phyloP scores from a whole-genome alignment of 1,140 invertebrate species.

The Drosophila orosa region DNA sequence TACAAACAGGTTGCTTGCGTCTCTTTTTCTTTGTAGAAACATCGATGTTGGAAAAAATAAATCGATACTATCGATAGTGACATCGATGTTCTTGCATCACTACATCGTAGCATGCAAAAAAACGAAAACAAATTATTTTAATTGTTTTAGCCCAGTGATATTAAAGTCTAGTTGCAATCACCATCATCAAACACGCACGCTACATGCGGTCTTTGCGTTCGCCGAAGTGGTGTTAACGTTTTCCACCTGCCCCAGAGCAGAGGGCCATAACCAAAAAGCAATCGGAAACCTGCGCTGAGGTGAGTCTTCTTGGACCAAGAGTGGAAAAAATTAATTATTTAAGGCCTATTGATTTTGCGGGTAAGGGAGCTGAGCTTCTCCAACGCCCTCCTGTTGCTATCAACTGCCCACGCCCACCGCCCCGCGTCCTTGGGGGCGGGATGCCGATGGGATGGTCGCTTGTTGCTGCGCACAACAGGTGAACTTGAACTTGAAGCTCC shows the following conservation, averaged over 20 bases:
- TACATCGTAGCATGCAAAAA: conserved; percentile 14
- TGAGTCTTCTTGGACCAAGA: conserved; percentile 9
- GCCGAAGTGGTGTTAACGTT: neutral
- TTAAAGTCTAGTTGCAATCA: neutral
- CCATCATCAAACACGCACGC: neutral
- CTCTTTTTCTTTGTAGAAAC: no score
- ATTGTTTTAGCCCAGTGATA: conserved; percentile 1
- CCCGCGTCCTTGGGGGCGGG: neutral
- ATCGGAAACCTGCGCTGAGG: conserved; percentile 5
- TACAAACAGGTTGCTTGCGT: no score
- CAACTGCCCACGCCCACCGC: neutral
- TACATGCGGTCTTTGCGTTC: conserved; percentile 10
- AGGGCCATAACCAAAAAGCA: conserved; percentile 36
- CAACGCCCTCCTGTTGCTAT: conserved; percentile 26
- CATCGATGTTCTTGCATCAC: no score
- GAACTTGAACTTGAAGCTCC: conserved; percentile 48
- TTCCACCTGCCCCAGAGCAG: neutral
- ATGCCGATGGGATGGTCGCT: conserved; percentile 9
- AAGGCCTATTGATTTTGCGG: conserved; percentile 30
- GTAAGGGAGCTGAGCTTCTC: neutral
- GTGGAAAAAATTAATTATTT: conserved; percentile 26
- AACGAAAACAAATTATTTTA: conserved; percentile 16
- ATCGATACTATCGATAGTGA: no score
- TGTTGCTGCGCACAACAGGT: conserved; percentile 72
- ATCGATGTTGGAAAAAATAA: no score